These are phyloP conservation scores for Caradrina clavipalpis DNA, from an alignment of 2,888 invertebrate genomes.

Conservation along the genomic window DNA sequence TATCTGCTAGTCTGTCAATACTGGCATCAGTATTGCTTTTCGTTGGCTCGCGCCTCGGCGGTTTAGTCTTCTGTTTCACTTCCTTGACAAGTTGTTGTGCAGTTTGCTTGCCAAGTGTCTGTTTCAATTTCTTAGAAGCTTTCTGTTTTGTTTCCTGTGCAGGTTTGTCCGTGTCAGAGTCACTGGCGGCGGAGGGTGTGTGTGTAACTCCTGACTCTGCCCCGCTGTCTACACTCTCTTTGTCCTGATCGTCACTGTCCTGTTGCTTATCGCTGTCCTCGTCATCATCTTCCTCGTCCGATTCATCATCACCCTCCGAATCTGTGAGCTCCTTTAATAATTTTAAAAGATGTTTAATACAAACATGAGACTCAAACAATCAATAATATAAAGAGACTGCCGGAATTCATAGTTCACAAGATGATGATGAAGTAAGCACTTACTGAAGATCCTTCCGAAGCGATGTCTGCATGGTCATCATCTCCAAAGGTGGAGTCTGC, in stretches of 20 bases:
- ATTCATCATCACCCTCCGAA: conserved; percentile 77
- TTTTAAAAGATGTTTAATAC: not conserved
- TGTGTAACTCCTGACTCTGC: conserved; percentile 79
- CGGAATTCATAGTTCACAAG: not conserved
- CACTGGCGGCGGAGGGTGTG: conserved; percentile 68
- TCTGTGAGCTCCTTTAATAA: conserved; percentile 76
- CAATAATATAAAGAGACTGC: not conserved
- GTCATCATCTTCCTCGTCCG: conserved; percentile 69
- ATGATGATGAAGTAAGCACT: conserved; percentile 49
- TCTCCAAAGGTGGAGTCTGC: conserved; percentile 87
- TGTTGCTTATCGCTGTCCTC: conserved; percentile 73
- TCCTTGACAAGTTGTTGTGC: conserved; percentile 33
- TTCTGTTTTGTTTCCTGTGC: conserved; percentile 43
- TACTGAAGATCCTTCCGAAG: conserved; percentile 79
- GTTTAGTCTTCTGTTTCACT: conserved; percentile 48
- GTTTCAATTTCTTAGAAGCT: conserved; percentile 7
- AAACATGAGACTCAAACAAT: not conserved
- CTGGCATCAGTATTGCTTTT: conserved; percentile 58
- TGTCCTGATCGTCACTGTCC: conserved; percentile 66
- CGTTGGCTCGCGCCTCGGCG: conserved; percentile 38
- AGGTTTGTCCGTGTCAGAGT: conserved; percentile 66
- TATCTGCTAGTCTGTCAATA: conserved; percentile 75
- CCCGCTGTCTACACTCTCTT: conserved; percentile 84
- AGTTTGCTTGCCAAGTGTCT: conserved; percentile 39
- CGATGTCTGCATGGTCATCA: conserved; percentile 69